These are phyloP conservation scores for Hirtodrosophila histrioides DNA, from an alignment of 2,888 invertebrate species.

Conservation along the genomic window DNA sequence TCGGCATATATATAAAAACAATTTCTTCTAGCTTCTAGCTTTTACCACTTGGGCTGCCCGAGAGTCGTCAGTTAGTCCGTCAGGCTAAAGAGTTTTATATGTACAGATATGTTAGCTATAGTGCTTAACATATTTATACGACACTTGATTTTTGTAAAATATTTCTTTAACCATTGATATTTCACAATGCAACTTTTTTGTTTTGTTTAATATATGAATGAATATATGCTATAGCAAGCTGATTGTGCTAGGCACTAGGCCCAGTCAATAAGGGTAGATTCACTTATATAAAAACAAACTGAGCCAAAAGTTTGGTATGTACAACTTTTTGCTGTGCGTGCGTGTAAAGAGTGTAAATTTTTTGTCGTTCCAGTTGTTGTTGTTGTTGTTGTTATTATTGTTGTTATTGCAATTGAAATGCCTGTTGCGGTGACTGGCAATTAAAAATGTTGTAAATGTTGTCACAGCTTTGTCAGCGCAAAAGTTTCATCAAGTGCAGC, in stretches of 20 bases:
- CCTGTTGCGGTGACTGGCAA: constrained; percentile 50
- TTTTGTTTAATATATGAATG: too few species aligned
- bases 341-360: constrained; percentile 56
- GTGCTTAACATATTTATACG: too few species aligned
- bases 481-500: constrained; percentile 10
- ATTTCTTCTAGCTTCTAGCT: too few species aligned
- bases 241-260: neutral
- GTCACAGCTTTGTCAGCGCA: constrained; percentile 19
- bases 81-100: too few species aligned
- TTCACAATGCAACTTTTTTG: too few species aligned
- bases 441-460: constrained; percentile 46
- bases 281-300: constrained; percentile 12
- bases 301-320: constrained; percentile 37
- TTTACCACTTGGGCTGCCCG: too few species aligned
- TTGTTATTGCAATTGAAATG: constrained; percentile 27
- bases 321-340: constrained; percentile 40
- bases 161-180: too few species aligned
- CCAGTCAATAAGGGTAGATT: neutral
- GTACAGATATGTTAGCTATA: too few species aligned
- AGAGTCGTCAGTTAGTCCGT: too few species aligned
- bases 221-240: too few species aligned
- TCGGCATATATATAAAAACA: too few species aligned
- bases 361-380: constrained; percentile 37
- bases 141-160: too few species aligned
- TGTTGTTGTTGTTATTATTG: constrained; percentile 38